Percentiles rank a stretch among this genome's conserved stretches.
Evolutionary conservation across 1,140 invertebrate species (phyloP).

Genomic region (Aphelenchoides besseyi): DNA sequence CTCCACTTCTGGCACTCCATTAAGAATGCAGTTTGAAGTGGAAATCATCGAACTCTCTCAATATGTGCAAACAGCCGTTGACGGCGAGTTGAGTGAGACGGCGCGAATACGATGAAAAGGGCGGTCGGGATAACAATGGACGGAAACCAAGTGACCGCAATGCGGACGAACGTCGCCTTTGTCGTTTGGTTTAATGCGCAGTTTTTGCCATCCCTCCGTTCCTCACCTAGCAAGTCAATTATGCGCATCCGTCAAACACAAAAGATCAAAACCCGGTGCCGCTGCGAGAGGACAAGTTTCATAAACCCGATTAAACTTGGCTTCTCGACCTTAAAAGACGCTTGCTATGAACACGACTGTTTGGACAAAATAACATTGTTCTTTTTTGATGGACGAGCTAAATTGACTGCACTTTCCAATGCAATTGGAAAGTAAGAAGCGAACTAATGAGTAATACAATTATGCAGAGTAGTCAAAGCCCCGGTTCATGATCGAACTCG

Average conservation of each 20-base stretch:
- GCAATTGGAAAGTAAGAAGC: no score
- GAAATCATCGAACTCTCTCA: no score
- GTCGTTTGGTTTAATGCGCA: not conserved
- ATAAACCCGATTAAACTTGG: not conserved
- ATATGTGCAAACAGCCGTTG: not conserved
- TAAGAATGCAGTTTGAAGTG: no score
- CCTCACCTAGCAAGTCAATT: not conserved
- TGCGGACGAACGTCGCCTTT: not conserved
- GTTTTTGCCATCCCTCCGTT: not conserved
- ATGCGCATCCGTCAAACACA: slow-evolving; percentile 3
- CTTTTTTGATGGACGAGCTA: not conserved
- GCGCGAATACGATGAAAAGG: not conserved
- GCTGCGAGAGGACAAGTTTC: not conserved
- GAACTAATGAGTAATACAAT: not conserved
- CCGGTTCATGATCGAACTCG: not conserved
- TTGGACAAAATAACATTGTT: no score
- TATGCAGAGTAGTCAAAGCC: not conserved
- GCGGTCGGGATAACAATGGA: not conserved
- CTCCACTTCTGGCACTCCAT: no score
- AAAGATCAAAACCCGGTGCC: not conserved
- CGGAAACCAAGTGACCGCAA: slow-evolving; percentile 3
- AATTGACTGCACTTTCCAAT: not conserved
- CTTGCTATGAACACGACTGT: no score
- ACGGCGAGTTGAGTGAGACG: not conserved
- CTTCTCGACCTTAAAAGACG: not conserved